These are phyloP conservation scores for Heteromurus nitidus DNA, from an alignment of 2,888 invertebrate genomes.

Conservation along the genomic window DNA sequence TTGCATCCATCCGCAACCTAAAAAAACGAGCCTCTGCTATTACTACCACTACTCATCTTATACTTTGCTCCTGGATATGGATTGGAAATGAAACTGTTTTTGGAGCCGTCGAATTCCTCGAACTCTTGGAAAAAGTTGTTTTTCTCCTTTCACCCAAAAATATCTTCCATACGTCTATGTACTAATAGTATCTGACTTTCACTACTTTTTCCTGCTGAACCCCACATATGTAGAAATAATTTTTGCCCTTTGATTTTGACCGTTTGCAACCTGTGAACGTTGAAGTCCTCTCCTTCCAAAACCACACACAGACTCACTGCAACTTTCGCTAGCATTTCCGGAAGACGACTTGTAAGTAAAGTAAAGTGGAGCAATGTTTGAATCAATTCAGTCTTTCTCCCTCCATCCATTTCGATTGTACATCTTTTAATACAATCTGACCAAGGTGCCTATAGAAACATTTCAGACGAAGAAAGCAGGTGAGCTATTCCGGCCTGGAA, in stretches of 20 bases:
- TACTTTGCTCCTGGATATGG: no score
- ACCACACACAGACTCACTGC: neutral
- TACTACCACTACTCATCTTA: slow-evolving; percentile 7
- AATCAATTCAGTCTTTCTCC: no score
- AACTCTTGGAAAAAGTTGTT: slow-evolving; percentile 37
- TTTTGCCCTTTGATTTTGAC: neutral
- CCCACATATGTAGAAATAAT: neutral
- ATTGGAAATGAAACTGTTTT: slow-evolving; percentile 9
- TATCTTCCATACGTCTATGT: no score
- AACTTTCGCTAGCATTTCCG: neutral
- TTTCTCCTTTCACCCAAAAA: slow-evolving; percentile 17
- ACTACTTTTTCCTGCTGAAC: slow-evolving; percentile 29
- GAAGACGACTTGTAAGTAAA: no score
- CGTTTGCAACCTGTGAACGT: slow-evolving; percentile 1
- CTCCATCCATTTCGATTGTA: no score
- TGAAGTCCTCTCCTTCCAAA: no score
- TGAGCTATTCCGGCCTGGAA: no score
- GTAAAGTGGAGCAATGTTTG: no score
- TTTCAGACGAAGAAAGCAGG: no score
- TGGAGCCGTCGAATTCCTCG: slow-evolving; percentile 17
- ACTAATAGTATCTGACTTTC: slow-evolving; percentile 14
- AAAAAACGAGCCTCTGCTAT: neutral
- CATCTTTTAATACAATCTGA: no score
- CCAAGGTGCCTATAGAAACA: no score
- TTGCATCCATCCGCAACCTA: neutral